Base-by-base conservation (phyloP, 2,113 vertebrate genomes). In the Otis tarda region DNA sequence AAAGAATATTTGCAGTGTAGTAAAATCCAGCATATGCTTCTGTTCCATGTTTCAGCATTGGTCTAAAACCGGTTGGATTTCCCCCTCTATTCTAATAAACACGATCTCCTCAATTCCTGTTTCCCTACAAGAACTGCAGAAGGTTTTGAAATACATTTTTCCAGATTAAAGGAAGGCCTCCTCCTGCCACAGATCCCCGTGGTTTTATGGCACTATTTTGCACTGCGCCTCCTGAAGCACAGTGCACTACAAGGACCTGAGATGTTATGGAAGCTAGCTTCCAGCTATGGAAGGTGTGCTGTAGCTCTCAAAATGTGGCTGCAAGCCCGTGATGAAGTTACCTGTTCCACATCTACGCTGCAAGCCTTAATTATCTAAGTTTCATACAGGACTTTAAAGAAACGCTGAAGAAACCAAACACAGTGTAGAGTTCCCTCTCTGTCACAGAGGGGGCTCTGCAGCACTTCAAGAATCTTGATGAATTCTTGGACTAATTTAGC, bases 401-500 rank as follows among this genome's bases (percentile, higher is more conserved):
- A 65, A 64, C 57, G 22, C 30, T 8, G 14, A 61, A 87, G 37
- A 45, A 95, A 61, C 47, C 9, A 25, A 82, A 61, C 14, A 27
- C 30, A 2, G 11, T 20, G 43, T 8, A 1, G 63, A 93, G 43
- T 13, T 56, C 20, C 30, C 35, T 55, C 50, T 90, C 85, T 64
- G 45, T 8, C n/a, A 39, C 50, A 89, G 50, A 53, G 19, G 1
- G 0, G 31, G 65, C 65, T 87, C n/a, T 47, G 33, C 39, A 80
- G 71, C 65, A 61, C 75, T 86, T 77, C 67, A 67, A 76, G 88
- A 90, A 92, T 75, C 75, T 88, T 1, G 13, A 85, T 9, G 7
- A 90, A 95, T 96, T 83, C 75, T 52, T 45, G 69, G 95, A 86
- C 90, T 94, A 84, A 87, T 92, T 93, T 79, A 89, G 88, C 64